Evolutionary conservation across 2,113 vertebrate species (phyloP), one percentile per base, ranked within the genome.

Genomic region (Sminthopsis crassicaudata): DNA sequence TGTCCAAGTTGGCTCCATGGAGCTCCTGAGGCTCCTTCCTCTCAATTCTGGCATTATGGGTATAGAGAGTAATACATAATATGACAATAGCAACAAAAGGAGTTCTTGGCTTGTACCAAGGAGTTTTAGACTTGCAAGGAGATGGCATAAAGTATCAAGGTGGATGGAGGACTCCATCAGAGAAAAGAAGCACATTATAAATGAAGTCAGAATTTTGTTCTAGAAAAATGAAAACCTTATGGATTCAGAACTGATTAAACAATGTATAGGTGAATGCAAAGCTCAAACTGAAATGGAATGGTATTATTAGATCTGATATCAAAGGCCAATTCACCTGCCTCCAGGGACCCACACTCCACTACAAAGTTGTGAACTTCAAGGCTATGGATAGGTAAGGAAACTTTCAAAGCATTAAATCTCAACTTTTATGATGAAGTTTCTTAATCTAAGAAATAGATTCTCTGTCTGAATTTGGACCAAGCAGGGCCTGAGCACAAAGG

Each of bases 261-360:
- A 95, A 54, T 99, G 98, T 95, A 97, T 99, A 96, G 98, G 98
- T 54, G 99, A 99, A 98, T 99, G 99, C 97, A 98, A 99, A 60
- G 99, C 99, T 53, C 98, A 99, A 97, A 98, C 99, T 98, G 99
- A 99, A 98, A 99, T 99, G 1, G 99, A 99, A 96, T 98, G 99
- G 54, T 99, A 99, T 97, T 99, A 99, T 96, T 99, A 97, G 96
- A 99, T 99, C 97, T 99, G 99, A 5, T 99, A 99, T 97, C 99
- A 99, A 0, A 98, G 99, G 96, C 98, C 99, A 90, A 98, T 98
- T 24, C 98, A 99, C 93, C 98, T 99, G 54, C 99, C 99, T 95
- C 99, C 99, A 8, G 97, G 99, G 98, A 99, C 99, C 93, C 99
- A 99, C 95, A 99, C 99, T 36, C 98, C 98, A 54, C 99, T 99